Evolutionary conservation across 30 jellyfish, hydroid and myxozoan genomes (phyloP), one percentile per base, ranked within the genome.

Genomic region (Hydractinia echinata): DNA sequence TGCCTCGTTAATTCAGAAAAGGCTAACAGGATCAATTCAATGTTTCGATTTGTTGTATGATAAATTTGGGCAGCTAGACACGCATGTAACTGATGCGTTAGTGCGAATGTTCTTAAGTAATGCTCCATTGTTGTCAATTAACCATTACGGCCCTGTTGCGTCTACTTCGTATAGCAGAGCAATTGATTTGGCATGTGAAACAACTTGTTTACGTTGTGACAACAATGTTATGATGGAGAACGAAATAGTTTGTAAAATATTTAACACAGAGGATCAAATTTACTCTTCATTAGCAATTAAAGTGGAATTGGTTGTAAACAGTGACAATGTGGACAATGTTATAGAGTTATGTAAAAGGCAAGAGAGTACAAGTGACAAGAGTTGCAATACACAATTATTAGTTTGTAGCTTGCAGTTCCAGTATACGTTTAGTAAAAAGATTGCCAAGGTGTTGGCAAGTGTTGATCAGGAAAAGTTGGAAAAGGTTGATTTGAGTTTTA

Each of bases 281-380:
- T 48, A 10, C 66, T 9, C 51, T 4, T 55, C 20, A 74, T 20
- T 74, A 8, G 44, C 10, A 74, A 74, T 74, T 4, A 19, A 49
- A 74, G 54, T 74, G 83, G 83, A 74, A 74, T 55, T 74, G 51
- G 83, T 74, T 21, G 66, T 74, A 53, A 74, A 74, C 54, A 55
- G 15, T 48, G 54, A 13, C 51, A 74, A 74, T 50, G 14, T 74
- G 51, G 61, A 58, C 13, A 52, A 74, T 11, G 21, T 49, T 10
- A 74, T 74, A 10, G 66, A 58, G n/a, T 74, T 74, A 6, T 64
- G 74, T 13, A 64, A 64, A 13, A 4, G 0, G 39, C 74, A 64
- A 51, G 44, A 30, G 2, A 30, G 44, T 30, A 30, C 44, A 30
- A 6, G 74, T 6, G 18, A 7, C 0, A 51, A 13, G 19, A n/a